Evolutionary conservation across 2,113 vertebrate species (phyloP).

Genomic region (Cyprinodon brontotheroides): DNA sequence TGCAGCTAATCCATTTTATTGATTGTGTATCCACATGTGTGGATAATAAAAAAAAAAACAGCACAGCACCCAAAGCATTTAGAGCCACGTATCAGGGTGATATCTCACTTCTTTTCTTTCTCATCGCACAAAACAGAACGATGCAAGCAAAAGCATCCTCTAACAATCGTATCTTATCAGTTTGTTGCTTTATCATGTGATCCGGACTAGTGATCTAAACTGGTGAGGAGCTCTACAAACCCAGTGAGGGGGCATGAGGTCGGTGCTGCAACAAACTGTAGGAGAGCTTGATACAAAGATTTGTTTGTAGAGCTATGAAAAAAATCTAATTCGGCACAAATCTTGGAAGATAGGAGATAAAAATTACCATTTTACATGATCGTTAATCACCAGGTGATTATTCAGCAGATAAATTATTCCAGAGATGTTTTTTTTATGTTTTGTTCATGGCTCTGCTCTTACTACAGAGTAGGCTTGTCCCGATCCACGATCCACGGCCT

Average conservation of each 20-base stretch:
- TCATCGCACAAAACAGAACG: constrained; percentile 52
- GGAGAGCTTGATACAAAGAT: not conserved
- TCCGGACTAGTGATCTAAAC: constrained; percentile 60
- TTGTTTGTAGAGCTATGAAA: not conserved
- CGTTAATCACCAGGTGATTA: too few relatives aligned
- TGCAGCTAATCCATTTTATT: constrained; percentile 81
- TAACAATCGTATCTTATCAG: constrained; percentile 63
- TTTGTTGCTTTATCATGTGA: constrained; percentile 61
- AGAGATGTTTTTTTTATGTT: too few relatives aligned
- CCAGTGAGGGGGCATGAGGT: constrained; percentile 40
- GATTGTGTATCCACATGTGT: constrained; percentile 73
- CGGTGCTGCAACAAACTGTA: constrained; percentile 23
- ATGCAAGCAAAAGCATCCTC: constrained; percentile 2
- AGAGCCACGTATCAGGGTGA: constrained; percentile 64
- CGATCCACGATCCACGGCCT: too few relatives aligned
- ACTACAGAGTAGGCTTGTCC: too few relatives aligned
- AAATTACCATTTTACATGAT: not conserved
- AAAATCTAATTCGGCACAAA: not conserved
- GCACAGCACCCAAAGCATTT: constrained; percentile 56
- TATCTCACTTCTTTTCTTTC: constrained; percentile 65
- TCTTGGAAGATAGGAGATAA: not conserved
- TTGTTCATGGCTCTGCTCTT: too few relatives aligned
- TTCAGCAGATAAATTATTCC: too few relatives aligned
- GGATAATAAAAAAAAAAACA: constrained; percentile 16
- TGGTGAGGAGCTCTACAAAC: constrained; percentile 59